These are phyloP conservation scores for Clarias magur DNA, from an alignment of 2,113 vertebrate species.

Conservation along the genomic window DNA sequence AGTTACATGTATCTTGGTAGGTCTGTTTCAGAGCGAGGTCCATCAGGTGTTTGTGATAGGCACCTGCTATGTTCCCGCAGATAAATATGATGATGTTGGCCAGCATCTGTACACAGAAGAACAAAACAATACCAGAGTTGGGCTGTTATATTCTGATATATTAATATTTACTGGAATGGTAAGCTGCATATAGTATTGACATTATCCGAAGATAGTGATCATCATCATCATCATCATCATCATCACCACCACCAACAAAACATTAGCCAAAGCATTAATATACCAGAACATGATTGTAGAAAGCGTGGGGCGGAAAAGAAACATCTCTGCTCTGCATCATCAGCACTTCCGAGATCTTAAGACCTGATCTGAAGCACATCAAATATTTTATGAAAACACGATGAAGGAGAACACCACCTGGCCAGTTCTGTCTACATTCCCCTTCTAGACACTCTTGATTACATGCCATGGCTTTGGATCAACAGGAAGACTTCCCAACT, in stretches of 20 bases:
- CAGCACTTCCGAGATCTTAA: not conserved
- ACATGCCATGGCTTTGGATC: slow-evolving; percentile 7
- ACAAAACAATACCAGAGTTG: not conserved
- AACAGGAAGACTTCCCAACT: slow-evolving; percentile 4
- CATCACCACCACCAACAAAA: not conserved
- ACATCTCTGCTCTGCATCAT: not conserved
- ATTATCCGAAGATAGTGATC: not conserved
- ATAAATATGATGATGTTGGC: slow-evolving; percentile 96
- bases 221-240: no score
- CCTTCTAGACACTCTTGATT: slow-evolving; percentile 1
- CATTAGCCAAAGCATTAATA: not conserved
- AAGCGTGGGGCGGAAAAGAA: not conserved
- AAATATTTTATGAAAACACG: not conserved
- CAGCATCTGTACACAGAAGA: slow-evolving; percentile 76
- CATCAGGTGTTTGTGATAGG: slow-evolving; percentile 97
- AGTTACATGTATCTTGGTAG: slow-evolving; percentile 95
- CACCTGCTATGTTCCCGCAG: slow-evolving; percentile 92
- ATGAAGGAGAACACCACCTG: not conserved
- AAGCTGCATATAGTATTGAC: not conserved
- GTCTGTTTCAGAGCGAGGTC: slow-evolving; percentile 94
- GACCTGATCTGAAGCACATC: not conserved
- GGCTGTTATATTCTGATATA: not conserved
- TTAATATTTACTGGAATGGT: not conserved
- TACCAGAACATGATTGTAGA: not conserved
- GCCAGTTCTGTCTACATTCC: not conserved